Conservation (phyloP, 2,797 vertebrate genomes). For the Delichon dasypus region DNA sequence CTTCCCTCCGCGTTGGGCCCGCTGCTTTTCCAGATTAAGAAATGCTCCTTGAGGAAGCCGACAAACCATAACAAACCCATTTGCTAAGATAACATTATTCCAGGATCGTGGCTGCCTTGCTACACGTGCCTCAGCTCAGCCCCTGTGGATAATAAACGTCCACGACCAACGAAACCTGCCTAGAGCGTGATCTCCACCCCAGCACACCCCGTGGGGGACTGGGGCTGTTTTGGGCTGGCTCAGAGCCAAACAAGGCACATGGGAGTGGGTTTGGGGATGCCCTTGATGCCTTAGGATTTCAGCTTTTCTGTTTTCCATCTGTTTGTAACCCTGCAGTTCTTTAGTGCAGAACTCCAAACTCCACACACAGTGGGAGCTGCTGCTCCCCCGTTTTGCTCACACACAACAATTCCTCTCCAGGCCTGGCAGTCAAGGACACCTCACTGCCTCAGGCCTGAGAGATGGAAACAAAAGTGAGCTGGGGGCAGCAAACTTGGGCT, state of each 20-base stretch:
- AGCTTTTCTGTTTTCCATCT: not conserved
- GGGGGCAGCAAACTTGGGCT: not conserved
- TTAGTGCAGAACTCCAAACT: rapidly evolving
- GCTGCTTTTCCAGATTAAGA: not conserved
- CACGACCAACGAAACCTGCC: rapidly evolving
- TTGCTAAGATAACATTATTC: slow-evolving; percentile 4
- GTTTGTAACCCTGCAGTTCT: not conserved
- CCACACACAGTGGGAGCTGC: not conserved
- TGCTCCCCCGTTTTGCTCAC: not conserved
- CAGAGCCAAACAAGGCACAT: rapidly evolving
- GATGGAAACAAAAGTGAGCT: not conserved
- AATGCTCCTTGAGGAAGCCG: not conserved
- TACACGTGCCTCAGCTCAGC: not conserved
- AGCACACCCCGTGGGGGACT: rapidly evolving
- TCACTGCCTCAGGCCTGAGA: not conserved
- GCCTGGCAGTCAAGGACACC: not conserved
- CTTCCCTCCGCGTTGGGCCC: not conserved
- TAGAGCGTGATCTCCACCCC: rapidly evolving
- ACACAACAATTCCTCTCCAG: not conserved
- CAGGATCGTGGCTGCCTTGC: not conserved
- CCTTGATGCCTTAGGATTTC: not conserved
- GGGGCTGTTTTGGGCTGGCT: rapidly evolving
- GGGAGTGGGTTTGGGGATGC: not conserved
- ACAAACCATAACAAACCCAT: slow-evolving; percentile 6
- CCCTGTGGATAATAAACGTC: rapidly evolving